Percentiles rank a stretch among this genome's conserved stretches.
Conservation (phyloP, 2,797 vertebrate species). For the Sebastes jordani region DNA sequence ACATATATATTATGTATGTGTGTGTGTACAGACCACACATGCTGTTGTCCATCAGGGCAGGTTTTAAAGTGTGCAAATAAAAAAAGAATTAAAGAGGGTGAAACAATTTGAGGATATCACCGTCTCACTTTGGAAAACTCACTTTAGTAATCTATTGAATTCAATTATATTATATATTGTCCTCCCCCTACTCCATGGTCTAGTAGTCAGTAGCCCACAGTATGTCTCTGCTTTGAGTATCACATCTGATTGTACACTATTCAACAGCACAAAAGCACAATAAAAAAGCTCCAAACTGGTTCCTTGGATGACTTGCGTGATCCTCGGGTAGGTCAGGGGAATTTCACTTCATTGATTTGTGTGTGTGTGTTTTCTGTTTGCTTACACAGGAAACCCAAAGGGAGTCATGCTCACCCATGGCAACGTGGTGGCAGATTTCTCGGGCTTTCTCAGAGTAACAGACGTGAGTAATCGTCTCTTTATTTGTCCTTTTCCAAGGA, state of each 20-base stretch:
- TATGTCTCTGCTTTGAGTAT: background rate
- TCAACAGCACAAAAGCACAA: no score
- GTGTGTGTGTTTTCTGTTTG: background rate
- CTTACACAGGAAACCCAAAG: constrained; percentile 91
- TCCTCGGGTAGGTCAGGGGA: background rate
- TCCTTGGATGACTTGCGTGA: background rate
- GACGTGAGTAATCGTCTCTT: constrained; percentile 86
- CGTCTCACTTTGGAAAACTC: background rate
- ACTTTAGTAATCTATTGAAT: background rate
- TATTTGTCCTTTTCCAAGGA: constrained; percentile 70
- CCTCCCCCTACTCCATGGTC: background rate
- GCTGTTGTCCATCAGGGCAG: background rate
- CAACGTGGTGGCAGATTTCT: constrained; percentile 97
- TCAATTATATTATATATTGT: background rate
- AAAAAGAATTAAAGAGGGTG: background rate
- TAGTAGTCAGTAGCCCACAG: background rate
- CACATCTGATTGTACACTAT: background rate
- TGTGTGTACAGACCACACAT: background rate
- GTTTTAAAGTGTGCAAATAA: background rate
- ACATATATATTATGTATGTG: background rate
- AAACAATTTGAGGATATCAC: background rate
- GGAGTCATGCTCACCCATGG: constrained; percentile 99
- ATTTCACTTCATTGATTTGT: background rate
- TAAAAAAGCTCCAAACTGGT: no score
- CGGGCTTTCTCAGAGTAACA: constrained; percentile 97